These are phyloP conservation scores for Stenodera caucasica DNA, from an alignment of 2,888 invertebrate genomes.

Conservation along the genomic window DNA sequence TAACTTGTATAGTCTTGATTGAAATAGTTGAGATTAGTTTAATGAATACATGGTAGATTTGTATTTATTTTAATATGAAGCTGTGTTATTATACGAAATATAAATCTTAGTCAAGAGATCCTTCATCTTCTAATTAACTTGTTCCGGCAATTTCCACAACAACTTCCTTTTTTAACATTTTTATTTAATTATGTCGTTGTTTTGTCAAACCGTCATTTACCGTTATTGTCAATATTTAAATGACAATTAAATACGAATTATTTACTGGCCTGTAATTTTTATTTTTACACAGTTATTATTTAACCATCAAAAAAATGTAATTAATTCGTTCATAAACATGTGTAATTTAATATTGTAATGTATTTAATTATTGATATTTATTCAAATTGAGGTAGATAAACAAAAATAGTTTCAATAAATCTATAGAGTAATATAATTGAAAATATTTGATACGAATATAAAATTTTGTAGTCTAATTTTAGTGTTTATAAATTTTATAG, in stretches of 20 bases:
- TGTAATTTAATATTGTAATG: background rate
- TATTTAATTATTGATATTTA: background rate
- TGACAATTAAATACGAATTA: no score
- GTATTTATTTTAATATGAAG: background rate
- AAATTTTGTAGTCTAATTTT: no score
- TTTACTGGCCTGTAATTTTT: no score
- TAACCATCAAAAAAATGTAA: background rate
- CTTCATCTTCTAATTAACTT: background rate
- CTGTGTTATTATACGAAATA: background rate
- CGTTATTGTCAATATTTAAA: background rate
- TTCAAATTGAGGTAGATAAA: background rate
- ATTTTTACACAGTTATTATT: no score
- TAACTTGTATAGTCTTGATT: no score
- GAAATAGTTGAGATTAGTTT: no score
- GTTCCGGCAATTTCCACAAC: constrained; percentile 7
- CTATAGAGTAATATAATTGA: background rate
- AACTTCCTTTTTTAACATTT: constrained; percentile 3
- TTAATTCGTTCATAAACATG: background rate
- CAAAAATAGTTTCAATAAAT: background rate
- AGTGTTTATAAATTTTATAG: background rate
- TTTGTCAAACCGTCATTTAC: background rate
- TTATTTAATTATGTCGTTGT: background rate
- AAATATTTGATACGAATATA: background rate
- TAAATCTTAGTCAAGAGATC: background rate
- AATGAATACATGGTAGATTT: no score